Percentiles rank a stretch among this genome's conserved stretches.
Conservation (phyloP, 2,888 invertebrate genomes). For the Harmothoe impar region DNA sequence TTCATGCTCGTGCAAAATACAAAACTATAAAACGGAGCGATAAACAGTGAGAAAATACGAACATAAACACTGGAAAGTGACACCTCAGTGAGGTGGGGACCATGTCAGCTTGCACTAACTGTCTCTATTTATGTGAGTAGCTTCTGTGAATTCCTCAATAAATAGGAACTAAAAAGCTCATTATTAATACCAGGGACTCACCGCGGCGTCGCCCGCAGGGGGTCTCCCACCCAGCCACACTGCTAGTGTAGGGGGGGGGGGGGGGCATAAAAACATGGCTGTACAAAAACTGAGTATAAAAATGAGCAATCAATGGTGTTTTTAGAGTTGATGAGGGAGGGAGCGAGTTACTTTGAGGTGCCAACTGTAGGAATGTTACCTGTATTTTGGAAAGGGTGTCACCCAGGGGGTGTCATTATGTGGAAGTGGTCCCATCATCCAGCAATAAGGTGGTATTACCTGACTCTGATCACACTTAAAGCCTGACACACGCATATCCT, state of each 20-base stretch:
- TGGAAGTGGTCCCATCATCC: background rate
- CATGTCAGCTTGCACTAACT: slow-evolving; percentile 13
- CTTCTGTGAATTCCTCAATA: slow-evolving; percentile 13
- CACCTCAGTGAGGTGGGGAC: background rate
- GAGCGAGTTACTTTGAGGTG: background rate
- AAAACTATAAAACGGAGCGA: background rate
- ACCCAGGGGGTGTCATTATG: background rate
- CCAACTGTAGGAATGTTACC: background rate
- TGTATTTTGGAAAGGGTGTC: too few species aligned
- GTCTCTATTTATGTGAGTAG: background rate
- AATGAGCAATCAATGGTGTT: background rate
- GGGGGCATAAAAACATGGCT: too few species aligned
- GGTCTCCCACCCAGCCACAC: too few species aligned
- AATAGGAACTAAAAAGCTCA: background rate
- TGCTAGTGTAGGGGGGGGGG: too few species aligned
- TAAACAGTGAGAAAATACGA: background rate
- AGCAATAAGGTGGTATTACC: too few species aligned
- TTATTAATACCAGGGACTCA: too few species aligned
- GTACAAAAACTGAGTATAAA: background rate
- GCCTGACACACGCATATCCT: background rate
- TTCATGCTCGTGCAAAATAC: too few species aligned
- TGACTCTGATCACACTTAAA: too few species aligned
- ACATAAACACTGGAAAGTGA: background rate
- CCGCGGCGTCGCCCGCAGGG: background rate
- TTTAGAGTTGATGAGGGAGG: background rate